phyloP scores from a whole-genome alignment of 2,113 vertebrate species.

The Leptosomus discolor region DNA sequence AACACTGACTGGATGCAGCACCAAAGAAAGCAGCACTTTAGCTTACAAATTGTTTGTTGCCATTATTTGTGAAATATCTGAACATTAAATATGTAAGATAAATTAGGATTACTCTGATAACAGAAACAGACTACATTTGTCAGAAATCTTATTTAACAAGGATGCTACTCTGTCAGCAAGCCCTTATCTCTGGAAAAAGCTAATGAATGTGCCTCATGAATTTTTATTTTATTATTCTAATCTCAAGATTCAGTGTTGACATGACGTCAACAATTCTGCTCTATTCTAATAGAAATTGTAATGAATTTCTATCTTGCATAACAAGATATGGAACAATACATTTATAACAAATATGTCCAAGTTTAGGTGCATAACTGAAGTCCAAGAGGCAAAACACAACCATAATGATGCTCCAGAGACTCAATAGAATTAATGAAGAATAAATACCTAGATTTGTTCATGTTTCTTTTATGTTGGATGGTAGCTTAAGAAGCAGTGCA shows the following conservation, averaged over 20 bases:
- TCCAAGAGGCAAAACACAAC: not conserved
- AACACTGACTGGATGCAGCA: not conserved
- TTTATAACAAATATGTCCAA: not conserved
- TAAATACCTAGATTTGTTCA: not conserved
- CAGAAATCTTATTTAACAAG: not conserved
- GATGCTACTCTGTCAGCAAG: not conserved
- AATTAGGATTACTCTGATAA: not conserved
- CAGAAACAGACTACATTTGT: not conserved
- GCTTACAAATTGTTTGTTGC: not conserved
- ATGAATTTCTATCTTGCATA: not conserved
- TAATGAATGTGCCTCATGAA: not conserved
- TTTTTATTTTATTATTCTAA: not conserved
- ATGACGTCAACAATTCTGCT: not conserved
- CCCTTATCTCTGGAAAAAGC: not conserved
- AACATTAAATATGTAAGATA: not conserved
- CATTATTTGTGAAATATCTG: not conserved
- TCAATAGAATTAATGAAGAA: not conserved
- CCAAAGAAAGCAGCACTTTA: not conserved
- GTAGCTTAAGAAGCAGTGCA: not conserved
- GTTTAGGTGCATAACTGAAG: not conserved
- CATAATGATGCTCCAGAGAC: not conserved
- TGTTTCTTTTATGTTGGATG: not conserved
- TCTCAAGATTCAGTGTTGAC: not conserved
- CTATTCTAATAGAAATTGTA: not conserved
- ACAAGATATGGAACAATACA: not conserved